phyloP scores from a whole-genome alignment of 2,113 vertebrate species.

The Agapornis roseicollis region DNA sequence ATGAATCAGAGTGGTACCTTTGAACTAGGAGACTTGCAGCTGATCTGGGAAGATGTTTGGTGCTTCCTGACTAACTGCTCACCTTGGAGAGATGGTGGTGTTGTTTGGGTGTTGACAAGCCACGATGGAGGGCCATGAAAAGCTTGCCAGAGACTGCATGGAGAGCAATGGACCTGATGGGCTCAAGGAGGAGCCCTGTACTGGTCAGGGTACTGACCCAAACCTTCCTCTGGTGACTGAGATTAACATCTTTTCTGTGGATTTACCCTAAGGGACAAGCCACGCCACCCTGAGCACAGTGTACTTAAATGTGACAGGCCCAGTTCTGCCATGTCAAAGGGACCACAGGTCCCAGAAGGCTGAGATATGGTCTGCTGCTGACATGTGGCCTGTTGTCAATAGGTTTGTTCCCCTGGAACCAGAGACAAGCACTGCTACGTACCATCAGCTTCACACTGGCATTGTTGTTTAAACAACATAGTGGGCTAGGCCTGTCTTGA shows the following conservation, averaged over 20 bases:
- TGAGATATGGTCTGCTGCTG: neutral
- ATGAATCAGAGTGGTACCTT: neutral
- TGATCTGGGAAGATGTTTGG: neutral
- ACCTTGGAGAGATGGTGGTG: neutral
- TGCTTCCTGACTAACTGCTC: neutral
- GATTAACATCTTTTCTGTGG: neutral
- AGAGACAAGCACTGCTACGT: neutral
- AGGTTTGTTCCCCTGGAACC: neutral
- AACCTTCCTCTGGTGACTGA: neutral
- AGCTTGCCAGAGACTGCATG: rapidly evolving
- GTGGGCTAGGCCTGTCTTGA: neutral
- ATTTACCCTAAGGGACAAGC: neutral
- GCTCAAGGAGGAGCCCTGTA: neutral
- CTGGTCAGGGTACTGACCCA: neutral
- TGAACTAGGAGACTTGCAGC: neutral
- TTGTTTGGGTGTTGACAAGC: neutral
- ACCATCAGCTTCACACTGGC: neutral
- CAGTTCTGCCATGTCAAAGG: neutral
- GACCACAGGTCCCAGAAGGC: neutral
- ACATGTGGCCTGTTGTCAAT: neutral
- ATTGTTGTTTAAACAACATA: neutral
- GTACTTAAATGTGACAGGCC: neutral
- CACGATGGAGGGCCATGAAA: neutral
- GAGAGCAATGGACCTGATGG: rapidly evolving
- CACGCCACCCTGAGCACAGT: neutral